Base-by-base conservation (phyloP, 2,888 invertebrate genomes). In the Agonopterix heracliana region DNA sequence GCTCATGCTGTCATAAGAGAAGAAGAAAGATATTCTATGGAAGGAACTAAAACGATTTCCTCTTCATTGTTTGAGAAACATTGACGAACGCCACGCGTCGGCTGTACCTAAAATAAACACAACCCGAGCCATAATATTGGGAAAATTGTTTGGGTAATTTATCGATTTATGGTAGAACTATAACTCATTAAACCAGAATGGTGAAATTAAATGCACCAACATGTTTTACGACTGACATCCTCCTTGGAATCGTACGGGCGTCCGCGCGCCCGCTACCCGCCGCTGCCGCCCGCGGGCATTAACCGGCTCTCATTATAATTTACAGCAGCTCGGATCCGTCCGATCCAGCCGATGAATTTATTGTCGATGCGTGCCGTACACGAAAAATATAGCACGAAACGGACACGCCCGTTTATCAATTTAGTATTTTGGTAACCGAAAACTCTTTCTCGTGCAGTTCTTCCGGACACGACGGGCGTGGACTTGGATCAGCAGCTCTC, bases 381-480 rank as follows among this genome's bases (percentile, higher is more conserved):
- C 68, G 66, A 75, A 76, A 78, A 76, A 79, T 78, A 78, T 74
- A 75, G 60, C 59, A 63, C 71, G 69, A 72, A 72, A 74, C 78
- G 76, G 10, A 5, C 5, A 26, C 17, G 17, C 26, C 5, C 26
- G 26, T 26, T 26, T 26, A 26, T 26, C 26, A 26, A 26, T 26
- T 26, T 26, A 26, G 26, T 5, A 26, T 26, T 26, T 26, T 5
- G 26, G 26, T 26, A 26, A 17, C 17, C 4, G 17, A 17, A 17
- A 26, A 26, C 26, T 47, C 26, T 48, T 50, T 57, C 54, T 64
- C 55, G 64, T 69, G 36, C 87, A 94, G 94, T 94, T 78, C 89
- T 95, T 45, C 95, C 95, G 51, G 95, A 95, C 68, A 93, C 94
- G 26, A 93, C 94, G 54, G 93, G 92, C 46, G 92, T 92, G 36